Evolutionary conservation across 1,140 invertebrate species (phyloP), one percentile per base, ranked within the genome.

Genomic region (Eciton burchellii): DNA sequence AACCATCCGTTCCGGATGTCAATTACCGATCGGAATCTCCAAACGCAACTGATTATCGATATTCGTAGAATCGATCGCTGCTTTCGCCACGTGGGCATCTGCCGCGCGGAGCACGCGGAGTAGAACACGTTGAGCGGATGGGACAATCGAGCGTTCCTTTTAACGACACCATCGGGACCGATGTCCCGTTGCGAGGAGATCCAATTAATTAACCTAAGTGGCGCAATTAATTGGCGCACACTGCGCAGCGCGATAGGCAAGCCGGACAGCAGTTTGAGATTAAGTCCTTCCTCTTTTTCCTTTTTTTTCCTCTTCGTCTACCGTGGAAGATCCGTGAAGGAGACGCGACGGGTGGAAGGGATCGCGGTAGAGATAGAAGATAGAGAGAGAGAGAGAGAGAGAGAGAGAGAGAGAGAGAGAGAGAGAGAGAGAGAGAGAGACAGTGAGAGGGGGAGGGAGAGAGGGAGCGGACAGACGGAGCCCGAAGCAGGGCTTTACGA

Each of bases 131-230:
- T 49, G 19, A 26, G 29, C 21, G 41, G 35, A 43, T 57, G 24
- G 52, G 47, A 87, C 68, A 87, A 87, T 87, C 41, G 81, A 56
- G 29, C 16, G 79, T 56, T 56, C 14, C 43, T 59, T 47, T 56
- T 43, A 57, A 84, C 21, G 63, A 81, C 57, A 54, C 24, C 56
- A 47, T 65, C 54, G 60, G 81, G 87, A 88, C 85, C 73, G 83
- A 73, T 68, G 60, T 84, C 71, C 63, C 66, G 74, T 70, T 65
- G 81, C 76, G 47, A 84, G 79, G 88, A 88, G 83, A 91, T 88
- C 84, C 88, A 90, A 92, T 92, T 92, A 92, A 91, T 91, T 91
- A 92, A 89, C 65, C 66, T 79, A 90, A 89, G 82, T 82, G 86
- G 47, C 49, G 81, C 82, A 84, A 91, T 91, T 91, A 91, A 91